Percentiles rank a stretch among this genome's conserved stretches.
These are phyloP conservation scores for Taphrorychus bicolor DNA, from an alignment of 2,888 invertebrate species.

Conservation along the genomic window DNA sequence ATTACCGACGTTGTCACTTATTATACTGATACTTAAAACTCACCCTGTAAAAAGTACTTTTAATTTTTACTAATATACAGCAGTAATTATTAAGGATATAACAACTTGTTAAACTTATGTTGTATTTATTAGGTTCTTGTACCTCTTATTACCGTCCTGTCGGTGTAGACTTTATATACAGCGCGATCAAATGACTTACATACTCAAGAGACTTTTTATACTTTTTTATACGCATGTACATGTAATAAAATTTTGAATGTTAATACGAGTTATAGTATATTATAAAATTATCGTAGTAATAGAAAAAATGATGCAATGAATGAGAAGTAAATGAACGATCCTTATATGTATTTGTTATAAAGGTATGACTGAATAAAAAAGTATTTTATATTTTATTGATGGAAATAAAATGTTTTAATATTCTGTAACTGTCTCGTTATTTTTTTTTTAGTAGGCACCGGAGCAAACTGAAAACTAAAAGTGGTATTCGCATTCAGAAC, in stretches of 20 bases:
- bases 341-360: not conserved
- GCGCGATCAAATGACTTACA: not conserved
- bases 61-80: not conserved
- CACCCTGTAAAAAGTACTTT: constrained; percentile 1
- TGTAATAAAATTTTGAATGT: not conserved
- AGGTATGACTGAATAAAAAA: not conserved
- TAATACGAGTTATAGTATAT: not conserved
- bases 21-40: not conserved
- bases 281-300: not conserved
- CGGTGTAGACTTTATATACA: not conserved
- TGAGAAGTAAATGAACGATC: not conserved
- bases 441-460: too few relatives aligned
- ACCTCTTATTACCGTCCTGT: constrained; percentile 1
- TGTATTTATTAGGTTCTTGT: constrained; percentile 7
- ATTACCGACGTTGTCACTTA: not conserved
- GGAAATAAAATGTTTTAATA: not conserved
- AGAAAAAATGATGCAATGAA: not conserved
- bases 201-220: not conserved
- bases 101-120: constrained; percentile 1
- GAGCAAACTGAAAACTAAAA: too few relatives aligned
- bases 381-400: not conserved
- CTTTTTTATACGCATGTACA: not conserved
- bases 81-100: not conserved
- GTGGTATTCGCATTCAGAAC: too few relatives aligned
- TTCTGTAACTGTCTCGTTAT: too few relatives aligned